A percentile compares a stretch with the other conserved stretches of the same genome.
Evolutionary conservation across 2,113 vertebrate genomes (phyloP).

Genomic region (Cynocephalus volans): DNA sequence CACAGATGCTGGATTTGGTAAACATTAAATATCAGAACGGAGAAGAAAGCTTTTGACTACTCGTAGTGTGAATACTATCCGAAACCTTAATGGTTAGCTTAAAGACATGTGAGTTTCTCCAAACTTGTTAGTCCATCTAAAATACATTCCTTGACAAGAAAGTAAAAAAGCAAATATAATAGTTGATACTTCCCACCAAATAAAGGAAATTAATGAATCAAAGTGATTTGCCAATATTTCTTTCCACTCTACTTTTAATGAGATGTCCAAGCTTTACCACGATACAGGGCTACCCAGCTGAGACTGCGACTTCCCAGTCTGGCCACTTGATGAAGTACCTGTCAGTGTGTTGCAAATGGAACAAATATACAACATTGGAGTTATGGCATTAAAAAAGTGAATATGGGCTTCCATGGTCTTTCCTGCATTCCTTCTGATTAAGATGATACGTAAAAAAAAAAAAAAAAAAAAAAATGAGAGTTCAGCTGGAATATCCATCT

Average conservation of each 20-base stretch:
- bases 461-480: not conserved
- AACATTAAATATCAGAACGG: too few species aligned
- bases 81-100: not conserved
- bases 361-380: not conserved
- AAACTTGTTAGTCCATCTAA: not conserved
- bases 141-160: not conserved
- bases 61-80: not conserved
- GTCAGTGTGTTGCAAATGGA: not conserved
- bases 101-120: not conserved
- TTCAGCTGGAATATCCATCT: not conserved
- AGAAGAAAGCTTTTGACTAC: not conserved
- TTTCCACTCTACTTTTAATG: not conserved
- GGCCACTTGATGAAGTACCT: too few species aligned
- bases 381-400: not conserved
- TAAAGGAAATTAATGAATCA: not conserved
- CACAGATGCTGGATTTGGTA: not conserved
- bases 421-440: not conserved
- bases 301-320: not conserved
- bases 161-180: not conserved
- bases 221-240: not conserved
- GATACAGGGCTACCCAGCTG: too few species aligned
- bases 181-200: not conserved
- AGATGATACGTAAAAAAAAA: not conserved
- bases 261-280: rapidly evolving
- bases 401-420: rapidly evolving